Percentiles rank a stretch among this genome's conserved stretches.
Conservation (phyloP, 92 coral and sea anemone species). For the Phenganax subtilis region DNA sequence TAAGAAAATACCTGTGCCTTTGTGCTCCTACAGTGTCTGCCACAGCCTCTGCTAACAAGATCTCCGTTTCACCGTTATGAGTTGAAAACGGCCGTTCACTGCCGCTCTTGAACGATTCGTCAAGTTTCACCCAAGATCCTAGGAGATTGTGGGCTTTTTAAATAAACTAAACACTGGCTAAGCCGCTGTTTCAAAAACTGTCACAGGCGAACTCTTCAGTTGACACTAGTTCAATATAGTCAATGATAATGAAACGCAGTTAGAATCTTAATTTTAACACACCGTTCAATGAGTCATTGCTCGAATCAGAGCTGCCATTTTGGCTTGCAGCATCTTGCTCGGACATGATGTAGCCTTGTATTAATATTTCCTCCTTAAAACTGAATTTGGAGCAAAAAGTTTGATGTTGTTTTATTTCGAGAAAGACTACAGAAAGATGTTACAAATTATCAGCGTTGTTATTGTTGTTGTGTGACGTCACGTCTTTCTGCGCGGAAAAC, state of each 20-base stretch:
- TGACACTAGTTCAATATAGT: constrained; percentile 25
- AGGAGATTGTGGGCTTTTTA: not conserved
- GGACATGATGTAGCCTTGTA: constrained; percentile 28
- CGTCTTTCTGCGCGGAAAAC: not conserved
- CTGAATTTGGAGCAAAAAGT: not conserved
- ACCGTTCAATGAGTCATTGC: constrained; percentile 90
- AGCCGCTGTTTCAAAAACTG: not conserved
- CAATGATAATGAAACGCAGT: constrained; percentile 17
- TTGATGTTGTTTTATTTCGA: not conserved
- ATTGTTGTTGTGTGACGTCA: constrained; percentile 40
- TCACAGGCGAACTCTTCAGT: not conserved
- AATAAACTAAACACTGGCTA: not conserved
- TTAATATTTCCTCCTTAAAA: constrained; percentile 10
- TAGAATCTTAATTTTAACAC: constrained; percentile 14
- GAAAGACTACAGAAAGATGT: not conserved
- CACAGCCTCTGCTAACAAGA: constrained; percentile 87
- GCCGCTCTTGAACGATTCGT: constrained; percentile 73
- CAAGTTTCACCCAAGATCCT: constrained; percentile 98
- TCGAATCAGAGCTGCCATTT: constrained; percentile 77
- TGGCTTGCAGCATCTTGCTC: constrained; percentile 48
- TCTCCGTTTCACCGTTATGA: constrained; percentile 92
- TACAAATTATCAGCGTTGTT: constrained; percentile 2
- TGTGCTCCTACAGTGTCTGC: constrained; percentile 68
- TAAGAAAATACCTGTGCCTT: not conserved
- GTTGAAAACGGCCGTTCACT: constrained; percentile 78